Evolutionary conservation across 1,140 invertebrate species (phyloP), one percentile per base, ranked within the genome.

Genomic region (Aphaenogaster floridana): DNA sequence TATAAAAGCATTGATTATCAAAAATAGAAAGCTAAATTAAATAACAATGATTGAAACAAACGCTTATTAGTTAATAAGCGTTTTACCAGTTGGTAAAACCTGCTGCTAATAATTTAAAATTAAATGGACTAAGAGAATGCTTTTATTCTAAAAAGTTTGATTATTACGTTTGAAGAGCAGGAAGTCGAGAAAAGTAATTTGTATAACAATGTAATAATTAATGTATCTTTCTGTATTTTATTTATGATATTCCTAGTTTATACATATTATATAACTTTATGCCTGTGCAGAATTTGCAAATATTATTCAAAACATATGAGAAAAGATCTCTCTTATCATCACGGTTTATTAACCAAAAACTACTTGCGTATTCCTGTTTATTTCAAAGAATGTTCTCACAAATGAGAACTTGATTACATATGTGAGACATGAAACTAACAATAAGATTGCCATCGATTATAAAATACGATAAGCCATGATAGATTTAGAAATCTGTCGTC

Each of bases 321-420:
- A 50, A 69, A 34, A 69, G 21, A 15, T 28, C 1, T 48, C 64
- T 45, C 6, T 0, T 69, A 50, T 50, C 8, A 28, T 48, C 0
- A 48, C 1, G 11, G 15, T 28, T 69, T 48, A 48, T 48, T 28
- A 9, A 39, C 8, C 34, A 66, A 45, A 48, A 7, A 48, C 42
- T 69, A 69, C n/a, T 48, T 69, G n/a, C 66, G 28, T 50, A 69
- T 48, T 15, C 2, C 21, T 48, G 21, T 69, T 45, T 39, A 66
- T 66, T 45, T 28, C 21, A 48, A 48, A 50, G 21, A 69, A 28
- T 48, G 5, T 6, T 48, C 9, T 50, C 21, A 48, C 42, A 34
- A 34, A 52, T 34, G 15, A 52, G 21, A 50, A 52, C 11, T 28
- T 72, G 6, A 72, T 72, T 72, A 50, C 13, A 52, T 69, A 48